phyloP scores from a whole-genome alignment of 2,797 vertebrate genomes.

The Xiphophorus birchmanni region DNA sequence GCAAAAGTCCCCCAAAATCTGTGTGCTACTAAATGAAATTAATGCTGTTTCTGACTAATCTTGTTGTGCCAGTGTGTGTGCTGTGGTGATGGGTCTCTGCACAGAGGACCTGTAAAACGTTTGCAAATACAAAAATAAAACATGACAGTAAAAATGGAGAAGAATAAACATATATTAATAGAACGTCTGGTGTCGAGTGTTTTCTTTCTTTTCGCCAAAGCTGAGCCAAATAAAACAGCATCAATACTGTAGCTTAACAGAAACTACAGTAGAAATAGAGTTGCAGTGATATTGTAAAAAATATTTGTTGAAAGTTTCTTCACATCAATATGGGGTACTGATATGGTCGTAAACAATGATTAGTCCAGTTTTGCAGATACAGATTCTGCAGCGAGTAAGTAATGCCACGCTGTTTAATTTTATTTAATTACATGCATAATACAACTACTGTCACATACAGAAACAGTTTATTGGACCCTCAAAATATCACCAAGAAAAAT shows the following conservation, averaged over 20 bases:
- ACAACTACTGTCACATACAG: background rate
- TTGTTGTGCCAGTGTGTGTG: conserved; percentile 80
- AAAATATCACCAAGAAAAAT: background rate
- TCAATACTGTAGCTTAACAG: background rate
- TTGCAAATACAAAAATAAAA: conserved; percentile 72
- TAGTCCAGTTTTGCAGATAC: background rate
- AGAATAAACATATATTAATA: conserved; percentile 83
- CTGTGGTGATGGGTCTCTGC: conserved; percentile 71
- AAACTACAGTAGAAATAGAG: background rate
- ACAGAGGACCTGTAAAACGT: conserved; percentile 69
- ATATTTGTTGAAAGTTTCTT: background rate
- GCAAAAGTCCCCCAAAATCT: conserved; percentile 70
- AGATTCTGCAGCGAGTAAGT: background rate
- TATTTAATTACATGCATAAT: background rate
- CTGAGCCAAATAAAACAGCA: background rate
- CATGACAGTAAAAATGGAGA: conserved; percentile 69
- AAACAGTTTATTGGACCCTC: background rate
- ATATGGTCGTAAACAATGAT: background rate
- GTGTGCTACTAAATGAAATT: conserved; percentile 74
- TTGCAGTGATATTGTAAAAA: background rate
- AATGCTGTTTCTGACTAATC: conserved; percentile 74
- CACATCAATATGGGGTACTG: background rate
- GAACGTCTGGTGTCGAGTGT: conserved; percentile 42
- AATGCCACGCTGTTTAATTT: background rate
- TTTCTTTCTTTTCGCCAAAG: conserved; percentile 8